These are phyloP conservation scores for Tetranychus cinnabarinus DNA, from an alignment of 1,140 invertebrate genomes.

Conservation along the genomic window DNA sequence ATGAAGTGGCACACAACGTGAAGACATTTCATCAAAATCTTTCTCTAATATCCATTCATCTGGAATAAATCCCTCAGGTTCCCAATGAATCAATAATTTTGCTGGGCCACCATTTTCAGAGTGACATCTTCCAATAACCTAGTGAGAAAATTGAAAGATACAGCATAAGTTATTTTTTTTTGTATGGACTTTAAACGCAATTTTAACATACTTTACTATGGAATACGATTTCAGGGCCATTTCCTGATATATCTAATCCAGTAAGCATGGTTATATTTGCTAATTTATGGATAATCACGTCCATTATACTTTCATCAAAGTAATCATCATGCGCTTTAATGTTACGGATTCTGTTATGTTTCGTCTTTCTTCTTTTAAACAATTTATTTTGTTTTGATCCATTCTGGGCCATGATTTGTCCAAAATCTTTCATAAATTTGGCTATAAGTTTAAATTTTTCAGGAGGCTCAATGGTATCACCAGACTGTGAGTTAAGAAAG, in stretches of 20 bases:
- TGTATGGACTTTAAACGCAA: no score
- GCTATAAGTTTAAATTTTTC: no score
- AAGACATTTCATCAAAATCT: constrained; percentile 14
- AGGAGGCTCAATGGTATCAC: no score
- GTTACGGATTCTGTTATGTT: not conserved
- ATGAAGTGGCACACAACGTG: constrained; percentile 16
- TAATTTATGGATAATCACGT: constrained; percentile 40
- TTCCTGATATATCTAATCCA: constrained; percentile 33
- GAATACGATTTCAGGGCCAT: constrained; percentile 27
- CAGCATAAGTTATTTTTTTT: no score
- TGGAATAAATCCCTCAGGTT: constrained; percentile 31
- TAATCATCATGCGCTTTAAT: constrained; percentile 31
- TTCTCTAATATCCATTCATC: constrained; percentile 16
- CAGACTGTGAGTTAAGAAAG: no score
- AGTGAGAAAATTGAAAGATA: constrained; percentile 2
- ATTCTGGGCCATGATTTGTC: no score
- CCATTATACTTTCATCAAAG: constrained; percentile 65
- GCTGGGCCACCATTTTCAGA: constrained; percentile 31
- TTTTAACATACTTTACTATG: constrained; percentile 31
- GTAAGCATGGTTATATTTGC: constrained; percentile 31
- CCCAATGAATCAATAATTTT: constrained; percentile 38
- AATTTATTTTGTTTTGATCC: not conserved
- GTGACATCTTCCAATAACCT: constrained; percentile 23
- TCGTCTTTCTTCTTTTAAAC: not conserved
- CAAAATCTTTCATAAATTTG: no score